Conservation (phyloP, 2,113 vertebrate species). For the Aramus guarauna region DNA sequence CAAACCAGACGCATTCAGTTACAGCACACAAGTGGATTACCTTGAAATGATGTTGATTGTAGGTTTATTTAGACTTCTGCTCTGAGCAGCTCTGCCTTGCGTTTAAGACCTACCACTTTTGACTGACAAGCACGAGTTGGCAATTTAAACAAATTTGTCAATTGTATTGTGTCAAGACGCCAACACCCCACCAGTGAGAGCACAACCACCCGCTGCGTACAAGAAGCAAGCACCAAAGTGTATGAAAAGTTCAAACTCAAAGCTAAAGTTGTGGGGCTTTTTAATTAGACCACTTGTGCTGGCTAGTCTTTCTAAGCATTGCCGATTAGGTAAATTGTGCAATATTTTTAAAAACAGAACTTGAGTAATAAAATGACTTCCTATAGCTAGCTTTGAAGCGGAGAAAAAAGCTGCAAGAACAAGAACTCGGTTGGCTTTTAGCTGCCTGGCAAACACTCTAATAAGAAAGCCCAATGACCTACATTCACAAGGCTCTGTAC, state of each 20-base stretch:
- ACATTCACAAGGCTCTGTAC: conserved; percentile 47
- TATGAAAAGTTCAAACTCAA: background rate
- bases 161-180: fast-evolving
- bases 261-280: background rate
- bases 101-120: background rate
- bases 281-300: background rate
- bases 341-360: conserved; percentile 19
- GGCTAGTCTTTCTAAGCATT: background rate
- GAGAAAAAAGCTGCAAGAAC: conserved; percentile 25
- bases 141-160: background rate
- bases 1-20: background rate
- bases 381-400: conserved; percentile 44
- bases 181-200: background rate
- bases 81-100: background rate
- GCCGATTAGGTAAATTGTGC: background rate
- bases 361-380: conserved; percentile 45
- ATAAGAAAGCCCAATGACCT: conserved; percentile 52
- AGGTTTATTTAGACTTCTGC: background rate
- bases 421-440: conserved; percentile 54
- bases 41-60: fast-evolving
- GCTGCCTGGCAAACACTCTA: conserved; percentile 38
- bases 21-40: background rate
- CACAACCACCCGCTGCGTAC: fast-evolving
- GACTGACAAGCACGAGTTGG: background rate
- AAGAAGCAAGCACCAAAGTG: background rate